Conservation (phyloP, 2,888 invertebrate species). For the Deroplatys truncata region DNA sequence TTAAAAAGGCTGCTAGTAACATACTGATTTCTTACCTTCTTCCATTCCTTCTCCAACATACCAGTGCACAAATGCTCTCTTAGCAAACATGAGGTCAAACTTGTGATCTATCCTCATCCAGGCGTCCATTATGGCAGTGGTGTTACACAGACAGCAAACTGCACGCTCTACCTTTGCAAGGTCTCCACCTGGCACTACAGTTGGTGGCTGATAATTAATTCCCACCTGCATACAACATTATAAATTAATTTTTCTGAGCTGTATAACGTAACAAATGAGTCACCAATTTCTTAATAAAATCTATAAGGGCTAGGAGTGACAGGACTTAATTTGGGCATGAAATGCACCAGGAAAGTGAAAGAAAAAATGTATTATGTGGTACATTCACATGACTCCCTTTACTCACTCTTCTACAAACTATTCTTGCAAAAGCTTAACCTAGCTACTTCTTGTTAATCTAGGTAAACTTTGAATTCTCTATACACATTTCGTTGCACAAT, state of each 20-base stretch:
- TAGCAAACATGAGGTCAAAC: slow-evolving; percentile 58
- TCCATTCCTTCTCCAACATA: slow-evolving; percentile 28
- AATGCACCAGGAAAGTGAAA: too few relatives aligned
- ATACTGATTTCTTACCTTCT: slow-evolving; percentile 11
- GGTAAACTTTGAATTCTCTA: too few relatives aligned
- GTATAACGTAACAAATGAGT: background rate
- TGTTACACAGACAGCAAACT: slow-evolving; percentile 77
- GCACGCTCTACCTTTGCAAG: slow-evolving; percentile 52
- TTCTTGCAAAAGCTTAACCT: too few relatives aligned
- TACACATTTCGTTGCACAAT: too few relatives aligned
- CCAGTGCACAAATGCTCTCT: slow-evolving; percentile 60
- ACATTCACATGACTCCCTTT: background rate
- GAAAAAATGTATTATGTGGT: too few relatives aligned
- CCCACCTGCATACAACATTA: slow-evolving; percentile 54
- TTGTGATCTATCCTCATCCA: slow-evolving; percentile 58
- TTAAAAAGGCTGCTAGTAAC: too few relatives aligned
- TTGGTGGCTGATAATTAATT: slow-evolving; percentile 71
- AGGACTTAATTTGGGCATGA: too few relatives aligned
- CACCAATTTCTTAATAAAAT: background rate
- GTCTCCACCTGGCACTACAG: slow-evolving; percentile 53
- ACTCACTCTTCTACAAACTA: background rate
- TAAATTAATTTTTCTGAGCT: background rate
- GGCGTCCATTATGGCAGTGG: slow-evolving; percentile 58
- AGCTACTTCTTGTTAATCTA: too few relatives aligned
- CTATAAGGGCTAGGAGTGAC: too few relatives aligned